Percentiles rank a stretch among this genome's conserved stretches.
Conservation (phyloP, 2,113 vertebrate genomes). For the Sterna hirundo region DNA sequence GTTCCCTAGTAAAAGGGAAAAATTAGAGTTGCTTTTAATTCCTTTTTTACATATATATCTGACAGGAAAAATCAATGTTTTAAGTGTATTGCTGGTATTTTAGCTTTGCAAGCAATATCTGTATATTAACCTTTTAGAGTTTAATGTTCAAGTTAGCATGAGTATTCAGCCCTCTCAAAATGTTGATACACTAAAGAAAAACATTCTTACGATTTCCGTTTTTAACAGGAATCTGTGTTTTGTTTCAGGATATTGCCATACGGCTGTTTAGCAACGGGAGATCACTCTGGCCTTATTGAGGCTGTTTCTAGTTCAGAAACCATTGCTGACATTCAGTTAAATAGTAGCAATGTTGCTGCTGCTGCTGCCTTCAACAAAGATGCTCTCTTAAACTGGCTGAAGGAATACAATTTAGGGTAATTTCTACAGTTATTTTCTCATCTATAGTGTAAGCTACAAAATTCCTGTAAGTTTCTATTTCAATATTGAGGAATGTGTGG, state of each 20-base stretch:
- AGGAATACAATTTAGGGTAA: conserved; percentile 95
- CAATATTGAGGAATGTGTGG: background rate
- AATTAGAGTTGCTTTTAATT: background rate
- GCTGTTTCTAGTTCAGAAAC: conserved; percentile 94
- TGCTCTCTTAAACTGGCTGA: conserved; percentile 97
- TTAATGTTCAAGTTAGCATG: background rate
- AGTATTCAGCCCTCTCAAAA: background rate
- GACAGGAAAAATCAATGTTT: background rate
- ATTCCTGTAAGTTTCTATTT: background rate
- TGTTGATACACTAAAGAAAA: background rate
- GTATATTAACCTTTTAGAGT: background rate
- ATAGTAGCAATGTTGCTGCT: conserved; percentile 95
- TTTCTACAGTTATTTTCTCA: background rate
- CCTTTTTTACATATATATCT: background rate
- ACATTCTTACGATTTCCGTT: background rate
- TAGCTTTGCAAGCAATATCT: background rate
- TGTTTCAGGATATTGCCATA: conserved; percentile 91
- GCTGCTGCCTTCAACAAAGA: conserved; percentile 99
- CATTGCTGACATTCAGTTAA: conserved; percentile 98
- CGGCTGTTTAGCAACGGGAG: conserved; percentile 94
- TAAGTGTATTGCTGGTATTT: background rate
- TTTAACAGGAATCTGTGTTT: background rate
- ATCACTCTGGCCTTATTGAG: conserved; percentile 95
- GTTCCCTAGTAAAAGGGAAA: background rate
- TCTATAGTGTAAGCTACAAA: background rate